phyloP scores from a whole-genome alignment of 2,113 vertebrate genomes.

The Shinisaurus crocodilurus region DNA sequence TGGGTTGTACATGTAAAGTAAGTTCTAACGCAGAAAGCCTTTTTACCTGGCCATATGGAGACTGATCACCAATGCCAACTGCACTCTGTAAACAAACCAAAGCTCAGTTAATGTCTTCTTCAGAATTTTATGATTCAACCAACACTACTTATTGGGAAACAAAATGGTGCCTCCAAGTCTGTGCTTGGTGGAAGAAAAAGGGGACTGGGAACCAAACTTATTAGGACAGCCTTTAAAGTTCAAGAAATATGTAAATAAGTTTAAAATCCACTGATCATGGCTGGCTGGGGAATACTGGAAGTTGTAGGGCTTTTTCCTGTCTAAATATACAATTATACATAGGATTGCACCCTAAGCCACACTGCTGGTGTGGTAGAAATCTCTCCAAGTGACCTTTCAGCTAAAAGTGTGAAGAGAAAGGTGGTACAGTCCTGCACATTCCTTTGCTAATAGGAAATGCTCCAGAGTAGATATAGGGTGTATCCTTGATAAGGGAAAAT shows the following conservation, averaged over 20 bases:
- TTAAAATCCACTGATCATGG: background rate
- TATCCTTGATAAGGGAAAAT: background rate
- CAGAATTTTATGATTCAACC: background rate
- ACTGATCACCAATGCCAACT: background rate
- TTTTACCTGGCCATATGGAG: conserved; percentile 25
- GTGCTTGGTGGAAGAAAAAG: background rate
- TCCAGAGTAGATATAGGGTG: background rate
- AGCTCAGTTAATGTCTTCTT: background rate
- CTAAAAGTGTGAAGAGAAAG: background rate
- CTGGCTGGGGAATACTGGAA: no score
- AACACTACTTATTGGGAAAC: background rate
- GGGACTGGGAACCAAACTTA: background rate
- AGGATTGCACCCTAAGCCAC: no score
- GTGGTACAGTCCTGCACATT: background rate
- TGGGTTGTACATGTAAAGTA: background rate
- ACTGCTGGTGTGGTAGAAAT: background rate
- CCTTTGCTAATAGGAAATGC: background rate
- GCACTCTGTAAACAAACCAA: conserved; percentile 15
- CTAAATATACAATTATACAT: no score
- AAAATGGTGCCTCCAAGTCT: background rate
- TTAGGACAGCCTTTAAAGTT: background rate
- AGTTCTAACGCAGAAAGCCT: background rate
- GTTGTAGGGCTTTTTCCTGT: no score
- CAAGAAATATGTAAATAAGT: background rate
- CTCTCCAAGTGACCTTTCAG: background rate